Conservation (phyloP, 2,888 invertebrate species). For the Macrophya annulata region DNA sequence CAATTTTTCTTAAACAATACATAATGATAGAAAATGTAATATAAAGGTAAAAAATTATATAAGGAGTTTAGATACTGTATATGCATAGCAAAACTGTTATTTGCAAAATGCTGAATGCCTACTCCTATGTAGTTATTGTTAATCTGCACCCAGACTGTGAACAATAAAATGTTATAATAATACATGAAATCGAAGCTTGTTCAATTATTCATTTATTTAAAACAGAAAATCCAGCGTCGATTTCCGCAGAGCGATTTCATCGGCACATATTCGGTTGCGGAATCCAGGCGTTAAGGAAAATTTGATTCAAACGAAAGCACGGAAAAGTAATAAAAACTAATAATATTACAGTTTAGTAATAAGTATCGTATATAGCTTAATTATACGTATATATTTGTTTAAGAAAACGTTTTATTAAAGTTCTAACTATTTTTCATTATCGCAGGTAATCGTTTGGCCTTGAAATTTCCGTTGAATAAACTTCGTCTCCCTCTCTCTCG, state of each 20-base stretch:
- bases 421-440: neutral
- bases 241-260: neutral
- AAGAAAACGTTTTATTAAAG: neutral
- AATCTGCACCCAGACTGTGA: neutral
- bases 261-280: neutral
- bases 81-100: neutral
- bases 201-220: neutral
- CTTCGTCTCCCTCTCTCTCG: neutral
- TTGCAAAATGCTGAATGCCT: neutral
- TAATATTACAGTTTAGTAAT: conserved; percentile 10
- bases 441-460: neutral
- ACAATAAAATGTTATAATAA: neutral
- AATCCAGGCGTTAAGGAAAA: neutral
- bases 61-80: neutral
- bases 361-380: too few relatives aligned
- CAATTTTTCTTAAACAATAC: neutral
- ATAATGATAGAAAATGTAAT: too few relatives aligned
- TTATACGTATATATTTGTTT: neutral
- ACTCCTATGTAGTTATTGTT: neutral
- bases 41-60: neutral
- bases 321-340: neutral
- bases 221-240: neutral
- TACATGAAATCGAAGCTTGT: conserved; percentile 32
- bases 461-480: neutral
- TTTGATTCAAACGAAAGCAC: neutral